Evolutionary conservation across 2,797 vertebrate species (phyloP).

Genomic region (Phoebastria nigripes): DNA sequence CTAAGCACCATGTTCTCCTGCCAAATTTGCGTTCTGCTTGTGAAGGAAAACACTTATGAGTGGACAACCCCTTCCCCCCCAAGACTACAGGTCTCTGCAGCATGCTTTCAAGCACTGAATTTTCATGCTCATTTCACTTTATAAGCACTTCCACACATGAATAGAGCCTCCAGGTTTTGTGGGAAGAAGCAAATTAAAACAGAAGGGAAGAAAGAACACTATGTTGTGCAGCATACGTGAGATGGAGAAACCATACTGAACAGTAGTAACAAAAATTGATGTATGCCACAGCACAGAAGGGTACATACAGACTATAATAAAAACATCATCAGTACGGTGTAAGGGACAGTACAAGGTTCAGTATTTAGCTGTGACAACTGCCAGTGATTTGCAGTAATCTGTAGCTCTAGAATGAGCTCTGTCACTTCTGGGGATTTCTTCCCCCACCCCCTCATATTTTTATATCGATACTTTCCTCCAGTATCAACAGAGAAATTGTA

Average conservation of each 20-base stretch:
- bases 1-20: background rate
- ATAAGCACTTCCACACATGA: background rate
- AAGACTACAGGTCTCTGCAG: background rate
- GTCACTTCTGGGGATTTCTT: background rate
- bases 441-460: background rate
- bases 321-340: background rate
- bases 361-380: background rate
- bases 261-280: background rate
- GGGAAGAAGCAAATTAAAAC: slow-evolving; percentile 26
- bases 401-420: background rate
- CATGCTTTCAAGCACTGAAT: background rate
- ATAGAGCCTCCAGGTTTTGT: background rate
- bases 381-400: background rate
- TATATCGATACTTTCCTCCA: background rate
- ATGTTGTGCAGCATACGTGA: background rate
- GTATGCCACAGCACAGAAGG: background rate
- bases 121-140: slow-evolving; percentile 19
- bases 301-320: background rate
- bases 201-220: slow-evolving; percentile 36
- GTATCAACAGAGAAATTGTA: background rate
- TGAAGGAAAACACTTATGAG: background rate
- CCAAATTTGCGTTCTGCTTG: background rate
- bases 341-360: background rate
- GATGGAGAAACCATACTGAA: slow-evolving; percentile 21
- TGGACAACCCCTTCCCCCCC: background rate